Conservation (phyloP, 2,888 invertebrate genomes). For the Chloroclystis v-ata region DNA sequence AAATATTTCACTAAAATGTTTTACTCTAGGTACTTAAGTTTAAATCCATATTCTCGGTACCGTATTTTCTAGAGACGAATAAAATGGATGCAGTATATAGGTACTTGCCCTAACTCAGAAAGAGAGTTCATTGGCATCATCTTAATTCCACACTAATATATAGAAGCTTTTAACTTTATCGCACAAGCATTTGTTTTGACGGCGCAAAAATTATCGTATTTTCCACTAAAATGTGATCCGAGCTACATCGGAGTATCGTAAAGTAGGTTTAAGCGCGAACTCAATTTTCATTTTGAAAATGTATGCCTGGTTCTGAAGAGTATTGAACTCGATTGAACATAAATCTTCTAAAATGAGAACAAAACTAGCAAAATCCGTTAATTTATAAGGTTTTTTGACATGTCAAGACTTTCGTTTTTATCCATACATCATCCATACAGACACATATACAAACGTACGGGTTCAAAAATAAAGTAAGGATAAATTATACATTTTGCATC, state of each 20-base stretch:
- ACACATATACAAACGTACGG: too few relatives aligned
- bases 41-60: too few relatives aligned
- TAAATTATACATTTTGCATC: too few relatives aligned
- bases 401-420: too few relatives aligned
- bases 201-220: conserved; percentile 11
- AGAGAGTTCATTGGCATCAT: conserved; percentile 17
- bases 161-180: conserved; percentile 14
- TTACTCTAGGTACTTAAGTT: too few relatives aligned
- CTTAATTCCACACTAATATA: conserved; percentile 18
- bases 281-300: conserved; percentile 4
- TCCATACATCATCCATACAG: too few relatives aligned
- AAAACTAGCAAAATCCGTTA: background rate
- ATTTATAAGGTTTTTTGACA: too few relatives aligned
- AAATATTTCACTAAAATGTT: too few relatives aligned
- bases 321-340: background rate
- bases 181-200: conserved; percentile 14
- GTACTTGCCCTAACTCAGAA: too few relatives aligned
- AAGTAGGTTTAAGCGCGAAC: conserved; percentile 1
- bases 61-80: too few relatives aligned
- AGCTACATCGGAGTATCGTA: conserved; percentile 7
- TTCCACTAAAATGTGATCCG: conserved; percentile 11
- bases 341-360: background rate
- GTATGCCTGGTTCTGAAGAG: background rate
- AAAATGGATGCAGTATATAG: too few relatives aligned
- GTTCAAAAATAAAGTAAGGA: too few relatives aligned